These are phyloP conservation scores for Anthrax anthrax DNA, from an alignment of 2,888 invertebrate genomes.

Conservation along the genomic window DNA sequence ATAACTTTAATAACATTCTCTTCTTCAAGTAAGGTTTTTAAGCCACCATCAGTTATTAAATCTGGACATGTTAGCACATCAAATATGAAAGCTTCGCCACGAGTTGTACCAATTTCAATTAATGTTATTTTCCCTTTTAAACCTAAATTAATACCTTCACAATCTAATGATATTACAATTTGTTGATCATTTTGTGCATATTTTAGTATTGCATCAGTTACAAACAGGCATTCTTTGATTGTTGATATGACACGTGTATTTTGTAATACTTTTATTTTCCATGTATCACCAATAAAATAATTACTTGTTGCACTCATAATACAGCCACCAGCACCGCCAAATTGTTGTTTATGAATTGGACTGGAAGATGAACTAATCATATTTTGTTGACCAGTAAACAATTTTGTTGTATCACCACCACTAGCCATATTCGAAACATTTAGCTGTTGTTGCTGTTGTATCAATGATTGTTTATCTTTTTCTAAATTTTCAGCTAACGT, in stretches of 20 bases:
- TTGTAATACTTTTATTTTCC: slow-evolving; percentile 69
- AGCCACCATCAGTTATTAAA: slow-evolving; percentile 61
- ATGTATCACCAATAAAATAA: slow-evolving; percentile 50
- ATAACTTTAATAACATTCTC: slow-evolving; percentile 74
- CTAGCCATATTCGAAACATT: slow-evolving; percentile 6
- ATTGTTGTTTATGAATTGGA: slow-evolving; percentile 21
- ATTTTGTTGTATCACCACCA: slow-evolving; percentile 23
- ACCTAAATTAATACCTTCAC: slow-evolving; percentile 86
- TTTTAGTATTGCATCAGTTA: slow-evolving; percentile 58
- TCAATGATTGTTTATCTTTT: slow-evolving; percentile 31
- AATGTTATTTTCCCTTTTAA: slow-evolving; percentile 76
- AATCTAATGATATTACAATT: slow-evolving; percentile 70
- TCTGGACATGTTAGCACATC: slow-evolving; percentile 75
- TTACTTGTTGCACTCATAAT: slow-evolving; percentile 26
- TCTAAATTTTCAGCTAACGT: slow-evolving; percentile 76
- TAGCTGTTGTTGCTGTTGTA: slow-evolving; percentile 12
- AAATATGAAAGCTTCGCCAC: slow-evolving; percentile 73
- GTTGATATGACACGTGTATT: slow-evolving; percentile 69
- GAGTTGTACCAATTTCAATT: slow-evolving; percentile 68
- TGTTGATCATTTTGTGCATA: slow-evolving; percentile 34
- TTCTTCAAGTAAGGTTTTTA: slow-evolving; percentile 67
- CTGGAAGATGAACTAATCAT: slow-evolving; percentile 13
- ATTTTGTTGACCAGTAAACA: slow-evolving; percentile 31
- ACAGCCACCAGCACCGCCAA: background rate
- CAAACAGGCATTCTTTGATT: slow-evolving; percentile 59